phyloP scores from a whole-genome alignment of 2,113 vertebrate genomes.

The Riparia riparia region DNA sequence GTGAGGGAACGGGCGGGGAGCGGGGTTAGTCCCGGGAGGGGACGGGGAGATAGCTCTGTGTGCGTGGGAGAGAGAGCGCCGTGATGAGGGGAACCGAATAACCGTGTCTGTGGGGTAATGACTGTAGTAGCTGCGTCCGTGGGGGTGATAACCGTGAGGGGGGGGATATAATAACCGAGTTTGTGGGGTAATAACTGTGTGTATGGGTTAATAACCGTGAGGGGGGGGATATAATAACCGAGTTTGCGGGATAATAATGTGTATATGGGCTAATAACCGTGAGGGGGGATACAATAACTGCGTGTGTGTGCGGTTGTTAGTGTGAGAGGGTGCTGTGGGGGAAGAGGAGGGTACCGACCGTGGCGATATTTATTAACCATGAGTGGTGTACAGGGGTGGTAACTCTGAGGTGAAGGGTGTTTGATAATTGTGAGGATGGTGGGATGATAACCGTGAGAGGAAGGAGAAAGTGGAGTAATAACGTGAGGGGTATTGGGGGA shows the following conservation, averaged over 20 bases:
- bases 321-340: background rate
- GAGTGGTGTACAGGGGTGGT: too few species aligned
- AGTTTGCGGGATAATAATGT: background rate
- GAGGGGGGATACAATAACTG: background rate
- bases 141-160: too few species aligned
- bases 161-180: too few species aligned
- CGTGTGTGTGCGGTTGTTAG: rapidly evolving
- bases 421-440: background rate
- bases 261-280: too few species aligned
- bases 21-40: background rate
- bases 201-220: background rate
- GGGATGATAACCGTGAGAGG: background rate
- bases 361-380: rapidly evolving
- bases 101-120: background rate
- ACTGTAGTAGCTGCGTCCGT: too few species aligned
- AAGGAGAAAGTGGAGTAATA: background rate
- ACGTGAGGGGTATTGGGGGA: background rate
- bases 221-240: background rate
- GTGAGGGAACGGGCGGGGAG: background rate
- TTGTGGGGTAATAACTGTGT: background rate
- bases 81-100: background rate
- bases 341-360: background rate
- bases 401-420: background rate
- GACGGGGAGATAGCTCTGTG: background rate
- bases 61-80: background rate